These are phyloP conservation scores for Iguana delicatissima DNA, from an alignment of 2,797 vertebrate genomes.

Conservation along the genomic window DNA sequence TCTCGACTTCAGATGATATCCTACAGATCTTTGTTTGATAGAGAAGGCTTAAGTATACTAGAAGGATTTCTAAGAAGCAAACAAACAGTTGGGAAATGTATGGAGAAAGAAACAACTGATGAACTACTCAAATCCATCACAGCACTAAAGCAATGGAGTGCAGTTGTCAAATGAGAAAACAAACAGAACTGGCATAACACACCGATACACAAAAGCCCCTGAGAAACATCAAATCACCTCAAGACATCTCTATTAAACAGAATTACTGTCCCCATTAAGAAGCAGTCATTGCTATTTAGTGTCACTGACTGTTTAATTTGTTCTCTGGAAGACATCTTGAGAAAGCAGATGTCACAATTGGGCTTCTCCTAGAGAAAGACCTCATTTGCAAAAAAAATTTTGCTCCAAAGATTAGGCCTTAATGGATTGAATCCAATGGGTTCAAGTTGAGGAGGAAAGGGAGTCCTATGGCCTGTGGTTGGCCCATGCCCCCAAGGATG, in stretches of 20 bases:
- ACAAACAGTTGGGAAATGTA: not conserved
- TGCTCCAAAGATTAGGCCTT: constrained; percentile 18
- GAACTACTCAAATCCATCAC: constrained; percentile 41
- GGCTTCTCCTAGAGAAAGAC: constrained; percentile 59
- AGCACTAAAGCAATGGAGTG: constrained; percentile 52
- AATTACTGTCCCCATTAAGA: constrained; percentile 72
- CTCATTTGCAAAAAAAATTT: constrained; percentile 41
- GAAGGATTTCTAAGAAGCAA: constrained; percentile 21
- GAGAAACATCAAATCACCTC: constrained; percentile 68
- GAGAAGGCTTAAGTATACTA: not conserved
- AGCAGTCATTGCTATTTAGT: constrained; percentile 67
- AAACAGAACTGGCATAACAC: constrained; percentile 57
- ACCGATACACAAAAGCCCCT: constrained; percentile 57
- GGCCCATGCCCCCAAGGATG: too few species aligned
- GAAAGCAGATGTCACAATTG: constrained; percentile 61
- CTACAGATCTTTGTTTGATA: not conserved
- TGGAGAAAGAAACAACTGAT: constrained; percentile 33
- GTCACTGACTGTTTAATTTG: constrained; percentile 60
- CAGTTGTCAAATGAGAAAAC: constrained; percentile 62
- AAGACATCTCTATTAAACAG: constrained; percentile 70
- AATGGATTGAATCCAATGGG: constrained; percentile 36
- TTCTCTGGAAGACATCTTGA: constrained; percentile 51
- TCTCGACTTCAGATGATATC: not conserved
- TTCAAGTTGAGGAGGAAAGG: not conserved
- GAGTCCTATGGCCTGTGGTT: too few species aligned